phyloP scores from a whole-genome alignment of 2,113 vertebrate species.

The Bos taurus region ARS-UCD2.0 NC_037331.1:39883501-39884000 shows the following conservation, averaged over 20 bases:
- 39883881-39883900: background rate
- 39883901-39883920: background rate
- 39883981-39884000: background rate
- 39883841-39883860: background rate
- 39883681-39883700: background rate
- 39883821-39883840: background rate
- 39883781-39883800: background rate
- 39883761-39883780: background rate
- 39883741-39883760: background rate
- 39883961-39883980: background rate
- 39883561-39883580: background rate
- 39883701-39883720: background rate
- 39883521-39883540: background rate
- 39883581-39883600: background rate
- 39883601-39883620: background rate
- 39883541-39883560: background rate
- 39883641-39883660: accelerated
- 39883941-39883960: background rate
- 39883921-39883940: background rate
- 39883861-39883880: background rate
- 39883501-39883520: background rate
- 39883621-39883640: background rate
- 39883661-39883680: background rate
- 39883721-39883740: background rate
- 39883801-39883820: background rate